phyloP scores from a whole-genome alignment of 2,797 vertebrate species.

The Coracias cyanogaster region DNA sequence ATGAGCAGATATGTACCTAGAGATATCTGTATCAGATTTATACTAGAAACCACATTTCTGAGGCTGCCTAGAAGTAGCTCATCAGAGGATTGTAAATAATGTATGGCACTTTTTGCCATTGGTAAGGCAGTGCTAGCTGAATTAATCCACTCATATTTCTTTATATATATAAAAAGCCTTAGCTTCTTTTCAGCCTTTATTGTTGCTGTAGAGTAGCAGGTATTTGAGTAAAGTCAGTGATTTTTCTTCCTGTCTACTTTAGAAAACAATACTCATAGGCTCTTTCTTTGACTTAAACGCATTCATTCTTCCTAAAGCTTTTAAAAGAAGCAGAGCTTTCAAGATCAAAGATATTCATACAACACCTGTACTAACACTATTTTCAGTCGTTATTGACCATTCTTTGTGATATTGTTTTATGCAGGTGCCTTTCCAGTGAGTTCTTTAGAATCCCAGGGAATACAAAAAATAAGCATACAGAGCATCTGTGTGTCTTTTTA shows the following conservation, averaged over 20 bases:
- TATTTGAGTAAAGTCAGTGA: conserved; percentile 73
- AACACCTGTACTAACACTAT: conserved; percentile 82
- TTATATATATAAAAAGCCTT: conserved; percentile 34
- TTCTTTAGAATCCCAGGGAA: conserved; percentile 72
- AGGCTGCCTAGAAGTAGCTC: conserved; percentile 40
- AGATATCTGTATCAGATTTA: conserved; percentile 20
- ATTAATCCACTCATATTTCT: conserved; percentile 63
- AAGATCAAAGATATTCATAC: conserved; percentile 80
- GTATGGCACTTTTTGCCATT: conserved; percentile 38
- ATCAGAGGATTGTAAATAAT: conserved; percentile 65
- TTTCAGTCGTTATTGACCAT: conserved; percentile 77
- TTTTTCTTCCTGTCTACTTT: conserved; percentile 79
- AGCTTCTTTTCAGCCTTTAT: conserved; percentile 69
- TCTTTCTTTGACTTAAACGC: conserved; percentile 75
- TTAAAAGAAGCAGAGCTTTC: conserved; percentile 77
- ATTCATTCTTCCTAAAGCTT: conserved; percentile 78
- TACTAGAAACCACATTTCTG: conserved; percentile 27
- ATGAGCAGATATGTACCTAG: not conserved
- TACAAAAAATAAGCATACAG: conserved; percentile 65
- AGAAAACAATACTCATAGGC: conserved; percentile 67
- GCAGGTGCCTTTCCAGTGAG: conserved; percentile 77
- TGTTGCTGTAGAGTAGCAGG: conserved; percentile 45
- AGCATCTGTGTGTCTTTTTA: conserved; percentile 55
- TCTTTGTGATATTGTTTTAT: conserved; percentile 78
- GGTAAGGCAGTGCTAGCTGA: conserved; percentile 28